Evolutionary conservation across 2,797 vertebrate genomes (phyloP).

Genomic region (Taenioides sp.): DNA sequence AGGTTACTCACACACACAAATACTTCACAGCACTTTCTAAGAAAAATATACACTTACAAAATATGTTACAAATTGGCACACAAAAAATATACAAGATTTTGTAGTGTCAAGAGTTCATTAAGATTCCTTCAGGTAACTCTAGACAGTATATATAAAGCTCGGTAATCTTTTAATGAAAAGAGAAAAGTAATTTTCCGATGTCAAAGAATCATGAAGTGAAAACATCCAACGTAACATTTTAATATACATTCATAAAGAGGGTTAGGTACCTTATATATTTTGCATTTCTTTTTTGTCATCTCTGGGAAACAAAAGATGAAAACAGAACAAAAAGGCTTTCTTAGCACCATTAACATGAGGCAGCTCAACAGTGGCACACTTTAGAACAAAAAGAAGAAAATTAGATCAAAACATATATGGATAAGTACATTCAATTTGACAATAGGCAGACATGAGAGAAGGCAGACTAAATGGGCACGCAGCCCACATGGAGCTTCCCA

Average conservation of each 20-base stretch:
- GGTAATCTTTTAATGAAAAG: constrained; percentile 93
- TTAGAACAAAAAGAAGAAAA: constrained; percentile 47
- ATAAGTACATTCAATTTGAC: constrained; percentile 98
- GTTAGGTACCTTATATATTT: constrained; percentile 79
- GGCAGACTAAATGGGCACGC: constrained; percentile 79
- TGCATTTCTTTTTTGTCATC: constrained; percentile 78
- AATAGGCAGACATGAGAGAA: constrained; percentile 92
- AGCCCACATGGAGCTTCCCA: constrained; percentile 78
- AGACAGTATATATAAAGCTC: constrained; percentile 99
- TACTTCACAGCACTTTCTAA: constrained; percentile 99
- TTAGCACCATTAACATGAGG: constrained; percentile 97
- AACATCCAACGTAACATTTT: constrained; percentile 94
- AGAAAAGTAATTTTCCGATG: constrained; percentile 91
- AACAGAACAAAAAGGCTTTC: constrained; percentile 69
- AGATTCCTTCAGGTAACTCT: constrained; percentile 99
- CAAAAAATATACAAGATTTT: constrained; percentile 99
- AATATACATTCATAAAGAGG: constrained; percentile 99
- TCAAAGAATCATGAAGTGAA: constrained; percentile 95
- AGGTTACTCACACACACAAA: constrained; percentile 99
- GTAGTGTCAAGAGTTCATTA: constrained; percentile 99
- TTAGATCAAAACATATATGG: constrained; percentile 52
- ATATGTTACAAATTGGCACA: constrained; percentile 99
- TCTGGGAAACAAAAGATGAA: constrained; percentile 69
- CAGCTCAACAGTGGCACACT: constrained; percentile 94
- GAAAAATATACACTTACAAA: constrained; percentile 99